A percentile compares a stretch with the other conserved stretches of the same genome.
These are phyloP conservation scores for Trichogramma dendrolimi DNA, from an alignment of 2,888 invertebrate species.

Conservation along the genomic window DNA sequence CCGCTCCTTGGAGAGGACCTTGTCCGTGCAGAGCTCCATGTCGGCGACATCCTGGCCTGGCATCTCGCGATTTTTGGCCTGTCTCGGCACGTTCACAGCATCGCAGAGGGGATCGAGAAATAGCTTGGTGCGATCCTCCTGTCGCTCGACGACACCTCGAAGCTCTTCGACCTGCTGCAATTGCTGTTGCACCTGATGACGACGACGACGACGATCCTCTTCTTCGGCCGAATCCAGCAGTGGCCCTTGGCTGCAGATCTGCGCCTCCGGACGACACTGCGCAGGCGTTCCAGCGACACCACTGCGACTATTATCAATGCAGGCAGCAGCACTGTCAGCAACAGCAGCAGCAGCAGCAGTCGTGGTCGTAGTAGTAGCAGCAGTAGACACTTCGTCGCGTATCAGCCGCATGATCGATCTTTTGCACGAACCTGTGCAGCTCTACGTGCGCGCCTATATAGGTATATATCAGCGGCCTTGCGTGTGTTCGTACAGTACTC, in stretches of 20 bases:
- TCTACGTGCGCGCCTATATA: slow-evolving; percentile 2
- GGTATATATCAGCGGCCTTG: no score
- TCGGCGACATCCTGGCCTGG: slow-evolving; percentile 42
- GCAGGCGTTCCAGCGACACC: no score
- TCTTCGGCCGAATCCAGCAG: not conserved
- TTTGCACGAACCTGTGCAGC: not conserved
- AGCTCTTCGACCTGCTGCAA: not conserved
- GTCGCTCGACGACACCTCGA: not conserved
- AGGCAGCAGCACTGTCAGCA: no score
- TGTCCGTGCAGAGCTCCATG: slow-evolving; percentile 50
- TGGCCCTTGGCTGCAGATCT: no score
- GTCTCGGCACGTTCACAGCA: slow-evolving; percentile 33
- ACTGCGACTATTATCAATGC: no score
- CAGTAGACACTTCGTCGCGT: slow-evolving; percentile 14
- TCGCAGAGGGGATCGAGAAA: slow-evolving; percentile 26
- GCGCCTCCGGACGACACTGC: no score
- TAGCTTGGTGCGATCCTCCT: not conserved
- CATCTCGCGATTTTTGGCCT: slow-evolving; percentile 32
- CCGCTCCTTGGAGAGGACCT: slow-evolving; percentile 47
- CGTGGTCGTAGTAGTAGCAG: not conserved
- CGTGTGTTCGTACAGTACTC: no score
- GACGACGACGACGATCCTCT: slow-evolving; percentile 17
- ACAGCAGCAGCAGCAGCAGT: no score
- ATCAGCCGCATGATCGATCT: slow-evolving; percentile 26
- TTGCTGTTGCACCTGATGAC: slow-evolving; percentile 25